Evolutionary conservation across 2,888 invertebrate species (phyloP), one percentile per base, ranked within the genome.

Genomic region (Cataglyphis albicans): DNA sequence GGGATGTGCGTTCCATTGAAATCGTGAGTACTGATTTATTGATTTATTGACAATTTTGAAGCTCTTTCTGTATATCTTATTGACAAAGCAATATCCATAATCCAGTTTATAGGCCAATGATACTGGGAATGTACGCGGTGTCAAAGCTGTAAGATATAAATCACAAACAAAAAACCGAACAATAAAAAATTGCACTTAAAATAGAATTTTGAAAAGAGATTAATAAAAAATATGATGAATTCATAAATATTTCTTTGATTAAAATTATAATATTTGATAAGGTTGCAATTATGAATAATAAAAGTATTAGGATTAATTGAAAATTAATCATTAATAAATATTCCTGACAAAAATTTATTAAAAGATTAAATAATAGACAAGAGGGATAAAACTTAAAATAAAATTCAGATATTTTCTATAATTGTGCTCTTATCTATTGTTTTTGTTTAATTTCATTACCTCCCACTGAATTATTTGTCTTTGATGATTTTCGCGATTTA

Each of bases 31-130:
- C 1, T 87, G 92, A 29, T 92, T 87, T 0, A 80, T 55, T 0
- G 95, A 95, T 86, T 93, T 93, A 91, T 95, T 96, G 38, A 85
- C 89, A 12, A 96, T 94, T 75, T 91, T 93, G 84, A 95, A 95
- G 63, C 89, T 92, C 9, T 92, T 93, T 84, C 93, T 95, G 72
- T 93, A 90, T 67, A 95, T 90, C 41, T 91, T 92, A 82, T 94
- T 94, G 18, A 95, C 87, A 72, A 91, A 91, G 59, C 94, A 91
- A 41, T 87, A 89, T 3, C 94, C 95, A 78, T 95, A 95, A 89
- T 95, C 92, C 32, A 95, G 87, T 10, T 86, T 88, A 67, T 94
- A 94, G 12, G 75, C 75, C 67, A 90, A 84, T 38, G 82, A 72
- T 9, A 38, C 21, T 4, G 83, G 5, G 1, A 35, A n/a, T 5